Percentiles rank a stretch among this genome's conserved stretches.
These are phyloP conservation scores for Oligia strigilis DNA, from an alignment of 2,888 invertebrate species.

Conservation along the genomic window DNA sequence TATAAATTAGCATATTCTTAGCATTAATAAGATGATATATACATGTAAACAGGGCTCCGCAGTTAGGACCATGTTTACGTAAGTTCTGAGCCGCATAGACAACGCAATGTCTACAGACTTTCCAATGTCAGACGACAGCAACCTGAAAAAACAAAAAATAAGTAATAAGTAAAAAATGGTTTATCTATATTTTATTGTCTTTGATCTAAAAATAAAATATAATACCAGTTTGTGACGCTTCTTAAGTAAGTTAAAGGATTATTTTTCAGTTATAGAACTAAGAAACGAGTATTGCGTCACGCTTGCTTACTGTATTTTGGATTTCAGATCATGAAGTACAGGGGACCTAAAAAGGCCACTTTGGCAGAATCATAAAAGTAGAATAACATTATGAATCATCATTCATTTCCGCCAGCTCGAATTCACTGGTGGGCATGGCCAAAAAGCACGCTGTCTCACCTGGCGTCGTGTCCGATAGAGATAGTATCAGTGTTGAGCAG, in stretches of 20 bases:
- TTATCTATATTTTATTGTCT: conserved; percentile 12
- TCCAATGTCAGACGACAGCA: conserved; percentile 42
- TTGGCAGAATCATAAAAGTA: too few relatives aligned
- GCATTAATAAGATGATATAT: conserved; percentile 12
- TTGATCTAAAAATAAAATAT: background rate
- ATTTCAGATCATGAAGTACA: background rate
- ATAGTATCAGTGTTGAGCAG: too few relatives aligned
- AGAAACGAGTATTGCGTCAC: background rate
- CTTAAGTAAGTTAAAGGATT: background rate
- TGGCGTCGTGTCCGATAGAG: too few relatives aligned
- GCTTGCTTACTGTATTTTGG: background rate
- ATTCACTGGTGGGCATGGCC: too few relatives aligned
- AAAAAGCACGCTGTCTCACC: too few relatives aligned
- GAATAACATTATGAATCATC: background rate
- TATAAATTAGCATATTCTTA: background rate
- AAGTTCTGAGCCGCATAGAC: conserved; percentile 3
- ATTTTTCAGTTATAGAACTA: background rate
- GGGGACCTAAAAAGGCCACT: background rate
- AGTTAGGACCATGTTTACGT: conserved; percentile 10
- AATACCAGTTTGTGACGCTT: background rate
- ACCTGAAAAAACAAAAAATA: conserved; percentile 20
- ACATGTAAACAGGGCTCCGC: background rate
- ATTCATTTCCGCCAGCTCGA: too few relatives aligned
- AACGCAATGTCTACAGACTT: conserved; percentile 17
- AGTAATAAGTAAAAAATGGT: background rate